These are phyloP conservation scores for Sylvia borin DNA, from an alignment of 2,797 vertebrate species.

Conservation along the genomic window DNA sequence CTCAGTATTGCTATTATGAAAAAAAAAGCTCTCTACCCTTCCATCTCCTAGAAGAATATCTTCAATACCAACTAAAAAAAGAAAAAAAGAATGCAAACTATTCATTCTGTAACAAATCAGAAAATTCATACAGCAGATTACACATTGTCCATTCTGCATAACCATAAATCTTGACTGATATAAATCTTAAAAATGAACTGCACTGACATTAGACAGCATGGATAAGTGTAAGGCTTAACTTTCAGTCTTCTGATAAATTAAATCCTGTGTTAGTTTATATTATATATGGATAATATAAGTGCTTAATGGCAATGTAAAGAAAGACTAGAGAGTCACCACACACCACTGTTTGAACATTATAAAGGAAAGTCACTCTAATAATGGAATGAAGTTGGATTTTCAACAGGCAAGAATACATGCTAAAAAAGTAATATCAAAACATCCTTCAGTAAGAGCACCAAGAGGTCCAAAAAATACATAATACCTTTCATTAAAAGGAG, in stretches of 20 bases:
- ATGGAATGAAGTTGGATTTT: neutral
- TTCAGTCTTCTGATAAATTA: neutral
- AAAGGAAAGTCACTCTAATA: neutral
- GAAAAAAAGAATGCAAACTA: neutral
- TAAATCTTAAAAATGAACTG: neutral
- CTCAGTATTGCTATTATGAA: neutral
- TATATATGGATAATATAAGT: neutral
- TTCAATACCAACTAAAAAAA: neutral
- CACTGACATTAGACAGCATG: neutral
- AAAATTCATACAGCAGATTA: neutral
- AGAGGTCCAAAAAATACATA: neutral
- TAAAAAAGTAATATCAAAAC: neutral
- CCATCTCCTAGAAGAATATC: neutral
- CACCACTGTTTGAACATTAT: neutral
- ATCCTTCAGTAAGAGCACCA: neutral
- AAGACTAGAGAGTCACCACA: neutral
- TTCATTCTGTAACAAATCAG: neutral
- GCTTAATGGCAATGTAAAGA: neutral
- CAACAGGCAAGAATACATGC: neutral
- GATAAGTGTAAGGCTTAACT: neutral
- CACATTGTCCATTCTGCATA: neutral
- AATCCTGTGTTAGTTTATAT: neutral
- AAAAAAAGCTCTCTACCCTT: neutral
- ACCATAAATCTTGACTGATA: neutral
- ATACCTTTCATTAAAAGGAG: slow-evolving; percentile 93